Evolutionary conservation across 1,140 invertebrate genomes (phyloP).

Genomic region (Brachionus koreanus): DNA sequence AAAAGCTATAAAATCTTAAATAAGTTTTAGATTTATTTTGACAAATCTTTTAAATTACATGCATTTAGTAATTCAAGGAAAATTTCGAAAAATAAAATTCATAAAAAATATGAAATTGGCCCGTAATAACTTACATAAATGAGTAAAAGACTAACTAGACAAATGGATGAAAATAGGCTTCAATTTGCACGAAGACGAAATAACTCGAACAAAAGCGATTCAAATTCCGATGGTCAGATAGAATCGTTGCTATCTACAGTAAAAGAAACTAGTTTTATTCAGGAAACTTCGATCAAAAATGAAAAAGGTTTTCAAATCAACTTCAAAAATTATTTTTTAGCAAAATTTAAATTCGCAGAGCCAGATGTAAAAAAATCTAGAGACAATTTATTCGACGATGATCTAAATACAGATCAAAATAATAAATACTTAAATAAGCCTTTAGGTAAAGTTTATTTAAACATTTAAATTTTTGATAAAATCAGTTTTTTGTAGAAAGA

Average conservation of each 20-base stretch:
- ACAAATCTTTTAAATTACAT: slow-evolving; percentile 3
- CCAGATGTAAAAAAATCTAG: background rate
- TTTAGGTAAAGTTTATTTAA: background rate
- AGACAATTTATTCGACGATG: background rate
- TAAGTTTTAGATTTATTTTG: slow-evolving; percentile 7
- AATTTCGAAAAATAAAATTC: background rate
- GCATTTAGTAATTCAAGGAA: background rate
- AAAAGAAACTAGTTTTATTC: background rate
- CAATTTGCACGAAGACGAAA: background rate
- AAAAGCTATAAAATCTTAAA: background rate
- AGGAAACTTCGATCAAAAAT: background rate
- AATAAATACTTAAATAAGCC: background rate
- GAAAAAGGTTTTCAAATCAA: background rate
- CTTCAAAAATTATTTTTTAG: background rate
- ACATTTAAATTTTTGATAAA: background rate
- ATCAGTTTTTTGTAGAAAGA: background rate
- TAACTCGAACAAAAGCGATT: background rate
- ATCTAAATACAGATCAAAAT: background rate
- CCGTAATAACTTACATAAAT: background rate
- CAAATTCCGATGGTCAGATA: background rate
- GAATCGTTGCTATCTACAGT: background rate
- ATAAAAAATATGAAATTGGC: background rate
- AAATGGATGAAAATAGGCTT: background rate
- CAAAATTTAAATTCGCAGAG: background rate
- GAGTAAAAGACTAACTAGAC: background rate